Base-by-base conservation (phyloP, 2,797 vertebrate species). In the Karalla daura region DNA sequence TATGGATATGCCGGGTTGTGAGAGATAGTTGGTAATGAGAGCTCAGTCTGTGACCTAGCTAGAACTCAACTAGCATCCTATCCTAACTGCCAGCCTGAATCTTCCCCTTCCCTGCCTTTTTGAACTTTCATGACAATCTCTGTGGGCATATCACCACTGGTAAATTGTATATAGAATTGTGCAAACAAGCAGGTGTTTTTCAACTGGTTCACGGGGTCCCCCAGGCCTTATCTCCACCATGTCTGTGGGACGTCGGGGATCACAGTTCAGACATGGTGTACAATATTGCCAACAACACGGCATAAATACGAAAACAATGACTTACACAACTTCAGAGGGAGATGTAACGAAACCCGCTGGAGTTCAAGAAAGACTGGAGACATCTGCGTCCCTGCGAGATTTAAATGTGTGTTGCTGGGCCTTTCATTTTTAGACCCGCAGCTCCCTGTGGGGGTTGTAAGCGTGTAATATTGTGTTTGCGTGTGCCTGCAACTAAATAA, bases 341-440 rank as follows among this genome's bases (percentile, higher is more conserved):
- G 87, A 89, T 77, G 77, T 85, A 90, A 91, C 80, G 77, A 92
- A 89, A 88, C 78, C 83, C 33, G 60, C 75, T 76, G 73, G 58
- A 66, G 88, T 91, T 92, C 89, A 90, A 91, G 79, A 81, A 81
- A 89, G 87, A 91, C 78, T 91, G 59, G 81, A 93, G 89, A 92
- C 92, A 93, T 94, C 92, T 94, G 92, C 24, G 86, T 89, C 87
- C 92, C 90, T 88, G 74, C 15, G 90, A 92, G 91, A 92, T 87
- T 91, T 89, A 82, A 91, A 92, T 90, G 80, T 89, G 90, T 90
- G 86, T 91, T 93, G 92, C 93, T 92, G 88, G 90, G 90, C 86
- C 86, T 93, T 93, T 94, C 94, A 94, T 94, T 94, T 94, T 92
- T 94, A 93, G 92, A 91, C 82, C 86, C 70, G 70, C 50, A 45